Base-by-base conservation (phyloP, 2,888 invertebrate genomes). In the Euspilapteryx auroguttella region DNA sequence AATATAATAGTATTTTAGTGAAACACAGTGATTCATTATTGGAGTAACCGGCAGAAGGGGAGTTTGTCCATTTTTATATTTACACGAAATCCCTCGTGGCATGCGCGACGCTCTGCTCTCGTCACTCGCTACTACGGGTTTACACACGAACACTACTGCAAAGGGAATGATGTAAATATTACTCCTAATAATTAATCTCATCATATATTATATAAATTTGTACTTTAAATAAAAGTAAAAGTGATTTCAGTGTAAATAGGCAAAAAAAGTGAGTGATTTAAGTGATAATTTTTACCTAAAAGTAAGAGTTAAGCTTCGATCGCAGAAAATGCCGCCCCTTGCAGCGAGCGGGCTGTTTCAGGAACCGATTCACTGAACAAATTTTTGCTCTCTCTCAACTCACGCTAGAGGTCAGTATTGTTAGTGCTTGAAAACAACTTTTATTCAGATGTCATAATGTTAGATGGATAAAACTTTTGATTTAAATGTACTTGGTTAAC, bases 11-110 rank as follows among this genome's bases (percentile, higher is more conserved):
- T n/a, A n/a, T n/a, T 49, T 55, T 45, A 45, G 50, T 61, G 51
- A 48, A 55, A 54, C 50, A 59, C 57, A 46, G 66, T 73, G 73
- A 75, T 69, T 71, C 68, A 71, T 68, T 50, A n/a, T n/a, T 51
- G 63, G 55, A 57, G 61, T 64, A 65, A 58, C 63, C 62, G 64
- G 49, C 50, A 53, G 68, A 69, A 73, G 75, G 73, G 71, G 73
- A 73, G 69, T 63, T 65, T 63, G 58, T 68, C 59, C 69, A 71
- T 71, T 75, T 73, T 75, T 75, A 73, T 71, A 73, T 71, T 73
- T 75, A 66, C 63, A 62, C 49, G 65, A 64, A 53, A 58, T 63
- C 68, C 64, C 69, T 63, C 57, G 50, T 48, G 71, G 69, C 71
- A 71, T 73, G 71, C 73, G 75, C 73, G 69, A 53, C 69, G 69